A percentile compares a stretch with the other conserved stretches of the same genome.
These are phyloP conservation scores for Mareca penelope DNA, from an alignment of 2,797 vertebrate genomes.

Conservation along the genomic window DNA sequence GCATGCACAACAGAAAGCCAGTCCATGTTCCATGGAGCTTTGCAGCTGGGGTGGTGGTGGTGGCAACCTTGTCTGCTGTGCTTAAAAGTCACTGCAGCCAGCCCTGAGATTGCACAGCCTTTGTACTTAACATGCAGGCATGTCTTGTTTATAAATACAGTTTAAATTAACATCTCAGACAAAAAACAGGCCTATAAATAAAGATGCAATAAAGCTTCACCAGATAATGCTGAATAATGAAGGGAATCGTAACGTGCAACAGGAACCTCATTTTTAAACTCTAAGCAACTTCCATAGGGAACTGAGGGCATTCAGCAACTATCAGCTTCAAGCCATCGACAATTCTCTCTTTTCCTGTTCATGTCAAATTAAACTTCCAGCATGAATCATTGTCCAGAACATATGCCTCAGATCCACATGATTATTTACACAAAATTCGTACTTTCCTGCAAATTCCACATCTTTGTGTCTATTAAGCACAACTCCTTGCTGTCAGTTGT, in stretches of 20 bases:
- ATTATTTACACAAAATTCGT: neutral
- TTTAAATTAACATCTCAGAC: neutral
- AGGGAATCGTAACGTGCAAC: neutral
- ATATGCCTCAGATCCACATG: neutral
- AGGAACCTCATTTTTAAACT: neutral
- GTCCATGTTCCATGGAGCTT: neutral
- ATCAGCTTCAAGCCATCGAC: neutral
- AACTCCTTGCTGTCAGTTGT: neutral
- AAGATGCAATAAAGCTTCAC: neutral
- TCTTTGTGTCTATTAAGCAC: neutral
- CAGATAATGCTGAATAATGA: neutral
- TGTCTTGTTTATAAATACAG: neutral
- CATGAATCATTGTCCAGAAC: neutral
- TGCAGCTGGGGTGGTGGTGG: neutral
- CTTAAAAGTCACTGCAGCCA: neutral
- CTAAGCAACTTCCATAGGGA: neutral
- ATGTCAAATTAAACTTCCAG: conserved; percentile 10
- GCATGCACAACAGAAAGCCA: neutral
- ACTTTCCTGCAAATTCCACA: neutral
- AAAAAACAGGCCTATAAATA: neutral
- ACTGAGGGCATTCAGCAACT: neutral
- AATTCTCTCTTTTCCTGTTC: neutral
- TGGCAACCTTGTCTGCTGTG: neutral
- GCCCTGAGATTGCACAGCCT: neutral
- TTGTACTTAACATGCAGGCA: neutral